Conservation (phyloP, 2,113 vertebrate genomes). For the Sinocyclocheilus rhinocerous region DNA sequence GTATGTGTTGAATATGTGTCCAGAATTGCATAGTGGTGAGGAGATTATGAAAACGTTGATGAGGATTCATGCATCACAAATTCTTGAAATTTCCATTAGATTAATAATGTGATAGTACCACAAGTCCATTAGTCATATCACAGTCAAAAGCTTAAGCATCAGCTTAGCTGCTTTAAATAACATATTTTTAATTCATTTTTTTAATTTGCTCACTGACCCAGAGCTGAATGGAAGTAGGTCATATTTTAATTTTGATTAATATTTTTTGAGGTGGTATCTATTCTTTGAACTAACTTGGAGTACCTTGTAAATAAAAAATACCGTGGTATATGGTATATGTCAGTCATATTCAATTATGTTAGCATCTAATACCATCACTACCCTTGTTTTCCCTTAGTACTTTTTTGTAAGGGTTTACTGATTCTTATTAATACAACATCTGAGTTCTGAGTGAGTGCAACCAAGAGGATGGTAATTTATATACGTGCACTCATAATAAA, state of each 20-base stretch:
- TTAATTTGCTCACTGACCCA: not conserved
- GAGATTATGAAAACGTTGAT: conserved; percentile 10
- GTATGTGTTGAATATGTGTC: not conserved
- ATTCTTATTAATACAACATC: not conserved
- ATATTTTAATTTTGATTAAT: not conserved
- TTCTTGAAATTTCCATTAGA: not conserved
- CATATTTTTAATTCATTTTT: not conserved
- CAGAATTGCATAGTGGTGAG: not conserved
- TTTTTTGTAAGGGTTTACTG: not conserved
- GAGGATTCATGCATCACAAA: not conserved
- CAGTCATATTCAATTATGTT: not conserved
- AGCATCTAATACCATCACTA: not conserved
- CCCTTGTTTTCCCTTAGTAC: not conserved
- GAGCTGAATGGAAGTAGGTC: not conserved
- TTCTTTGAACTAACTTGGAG: too few relatives aligned
- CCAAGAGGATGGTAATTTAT: not conserved
- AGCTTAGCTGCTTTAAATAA: not conserved
- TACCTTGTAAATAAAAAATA: not conserved
- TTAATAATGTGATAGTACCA: not conserved
- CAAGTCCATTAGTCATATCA: not conserved
- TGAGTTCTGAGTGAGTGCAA: not conserved
- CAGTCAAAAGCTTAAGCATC: not conserved
- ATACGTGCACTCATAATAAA: not conserved
- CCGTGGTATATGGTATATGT: not conserved
- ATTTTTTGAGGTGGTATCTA: not conserved